Conservation (phyloP, 1,140 invertebrate species). For the Tetragnatha versicolor region DNA sequence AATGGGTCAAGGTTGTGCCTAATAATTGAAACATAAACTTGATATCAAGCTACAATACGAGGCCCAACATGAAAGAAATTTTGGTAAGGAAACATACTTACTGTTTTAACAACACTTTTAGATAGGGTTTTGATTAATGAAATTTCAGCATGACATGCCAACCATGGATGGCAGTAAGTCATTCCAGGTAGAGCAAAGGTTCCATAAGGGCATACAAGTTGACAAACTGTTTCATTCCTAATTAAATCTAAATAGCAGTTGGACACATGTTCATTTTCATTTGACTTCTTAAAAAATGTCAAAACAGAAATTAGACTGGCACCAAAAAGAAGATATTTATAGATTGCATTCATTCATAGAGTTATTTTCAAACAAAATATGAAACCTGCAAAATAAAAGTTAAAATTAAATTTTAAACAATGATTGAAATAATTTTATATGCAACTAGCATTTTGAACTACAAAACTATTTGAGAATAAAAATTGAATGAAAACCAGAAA, state of each 20-base stretch:
- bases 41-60: too few relatives aligned
- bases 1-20: too few relatives aligned
- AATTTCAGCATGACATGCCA: constrained; percentile 60
- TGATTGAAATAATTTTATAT: too few relatives aligned
- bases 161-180: constrained; percentile 61
- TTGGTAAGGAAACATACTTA: too few relatives aligned
- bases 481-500: too few relatives aligned
- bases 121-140: not conserved
- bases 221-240: constrained; percentile 18
- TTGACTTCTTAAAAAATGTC: not conserved
- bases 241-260: not conserved
- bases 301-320: constrained; percentile 1
- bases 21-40: too few relatives aligned
- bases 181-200: constrained; percentile 57
- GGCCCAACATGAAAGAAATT: too few relatives aligned
- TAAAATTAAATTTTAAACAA: too few relatives aligned
- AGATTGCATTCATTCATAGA: constrained; percentile 2
- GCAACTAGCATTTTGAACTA: too few relatives aligned
- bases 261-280: not conserved
- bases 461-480: too few relatives aligned
- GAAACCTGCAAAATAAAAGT: too few relatives aligned
- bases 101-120: constrained; percentile 49
- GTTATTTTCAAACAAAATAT: too few relatives aligned
- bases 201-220: constrained; percentile 23
- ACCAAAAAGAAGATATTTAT: not conserved